Base-by-base conservation (phyloP, 2,113 vertebrate genomes). In the Heteronetta atricapilla region DNA sequence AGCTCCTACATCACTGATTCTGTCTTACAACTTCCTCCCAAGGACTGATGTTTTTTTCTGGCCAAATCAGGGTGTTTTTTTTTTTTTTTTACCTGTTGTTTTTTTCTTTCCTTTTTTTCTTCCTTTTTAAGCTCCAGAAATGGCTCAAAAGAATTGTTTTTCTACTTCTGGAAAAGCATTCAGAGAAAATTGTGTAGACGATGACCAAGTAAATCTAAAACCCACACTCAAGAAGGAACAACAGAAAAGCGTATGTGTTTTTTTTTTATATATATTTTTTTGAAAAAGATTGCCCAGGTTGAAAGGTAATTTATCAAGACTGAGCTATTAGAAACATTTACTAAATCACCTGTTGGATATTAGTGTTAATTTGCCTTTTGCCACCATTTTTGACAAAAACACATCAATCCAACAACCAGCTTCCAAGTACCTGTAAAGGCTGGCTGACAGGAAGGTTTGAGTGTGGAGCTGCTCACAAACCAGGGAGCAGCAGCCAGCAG, bases 181-280 rank as follows among this genome's bases (percentile, higher is more conserved):
- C 44, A 86, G 55, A 60, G 74, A 88, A 85, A 95, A 72, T 25
- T 59, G 38, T 62, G 33, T 21, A 40, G 59, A 12, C 55, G 55
- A 67, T 50, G n/a, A 81, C 52, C n/a, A 91, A 94, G 74, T 31
- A 94, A 72, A 85, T 82, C 67, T 86, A 78, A 84, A 88, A 86
- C 34, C 56, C 77, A 50, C 44, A 88, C 56, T 95, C 67, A 82
- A 53, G 66, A 75, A 0, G 1, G 62, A 94, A 82, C 25, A 94
- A 87, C 7, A 85, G 38, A 28, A 58, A 86, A 70, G 28, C n/a
- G n/a, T n/a, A 82, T 89, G 44, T n/a, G 14, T 62, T 63, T 26
- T 18, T 19, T 28, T 15, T 48, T 21, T n/a, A n/a, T n/a, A n/a
- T n/a, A n/a, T n/a, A n/a, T n/a, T 48, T 44, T 44, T 48, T 22